These are phyloP conservation scores for Lepus timidus DNA, from an alignment of 2,113 vertebrate species.

Conservation along the genomic window DNA sequence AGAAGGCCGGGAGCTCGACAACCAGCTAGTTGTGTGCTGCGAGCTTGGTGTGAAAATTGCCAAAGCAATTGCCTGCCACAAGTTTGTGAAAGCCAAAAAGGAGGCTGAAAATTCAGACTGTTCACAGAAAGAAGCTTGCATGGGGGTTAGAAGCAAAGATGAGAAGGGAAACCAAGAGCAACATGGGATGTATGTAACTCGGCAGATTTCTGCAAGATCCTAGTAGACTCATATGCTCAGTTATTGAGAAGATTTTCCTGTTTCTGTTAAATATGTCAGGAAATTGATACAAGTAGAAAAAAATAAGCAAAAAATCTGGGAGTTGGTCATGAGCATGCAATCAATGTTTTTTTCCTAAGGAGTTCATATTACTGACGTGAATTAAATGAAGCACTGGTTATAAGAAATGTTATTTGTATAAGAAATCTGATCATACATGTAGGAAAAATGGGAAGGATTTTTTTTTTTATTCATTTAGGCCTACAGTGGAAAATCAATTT, in stretches of 20 bases:
- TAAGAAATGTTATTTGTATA: not conserved
- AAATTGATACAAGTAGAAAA: constrained; percentile 22
- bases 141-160: constrained; percentile 99
- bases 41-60: constrained; percentile 95
- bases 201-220: constrained; percentile 12
- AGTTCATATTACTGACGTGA: constrained; percentile 28
- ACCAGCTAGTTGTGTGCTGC: too few relatives aligned
- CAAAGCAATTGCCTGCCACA: constrained; percentile 94
- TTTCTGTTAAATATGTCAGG: not conserved
- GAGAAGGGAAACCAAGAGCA: constrained; percentile 99
- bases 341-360: constrained; percentile 13
- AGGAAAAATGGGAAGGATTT: not conserved
- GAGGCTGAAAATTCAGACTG: constrained; percentile 93
- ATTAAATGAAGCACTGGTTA: not conserved
- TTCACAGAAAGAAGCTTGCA: constrained; percentile 93
- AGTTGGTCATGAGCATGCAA: constrained; percentile 24
- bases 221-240: not conserved
- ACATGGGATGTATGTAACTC: constrained; percentile 98
- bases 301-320: not conserved
- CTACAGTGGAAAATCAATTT: constrained; percentile 59
- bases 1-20: too few relatives aligned
- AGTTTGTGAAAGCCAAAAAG: constrained; percentile 94
- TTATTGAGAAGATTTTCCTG: not conserved
- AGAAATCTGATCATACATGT: not conserved
- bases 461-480: not conserved